phyloP scores from a whole-genome alignment of 2,113 vertebrate species.

The Hippocampus barbouri region DNA sequence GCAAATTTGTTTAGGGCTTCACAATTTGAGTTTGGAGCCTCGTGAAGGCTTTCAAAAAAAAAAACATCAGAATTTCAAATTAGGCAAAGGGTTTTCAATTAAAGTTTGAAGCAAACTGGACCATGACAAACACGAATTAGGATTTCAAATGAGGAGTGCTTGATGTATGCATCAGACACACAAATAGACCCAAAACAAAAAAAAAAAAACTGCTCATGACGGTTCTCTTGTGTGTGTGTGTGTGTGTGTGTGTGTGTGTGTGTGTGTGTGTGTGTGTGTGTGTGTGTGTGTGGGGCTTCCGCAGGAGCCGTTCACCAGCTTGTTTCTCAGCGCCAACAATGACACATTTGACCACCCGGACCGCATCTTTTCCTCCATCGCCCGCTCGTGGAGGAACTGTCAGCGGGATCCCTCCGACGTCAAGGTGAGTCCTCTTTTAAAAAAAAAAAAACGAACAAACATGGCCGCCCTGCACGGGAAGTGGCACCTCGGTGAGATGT shows the following conservation, averaged over 20 bases:
- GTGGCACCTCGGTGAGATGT: too few relatives aligned
- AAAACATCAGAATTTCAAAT: too few relatives aligned
- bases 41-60: too few relatives aligned
- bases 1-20: background rate
- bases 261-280: conserved; percentile 18
- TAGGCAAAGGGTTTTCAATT: background rate
- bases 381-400: conserved; percentile 91
- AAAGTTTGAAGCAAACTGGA: too few relatives aligned
- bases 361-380: conserved; percentile 86
- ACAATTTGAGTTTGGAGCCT: background rate
- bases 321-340: conserved; percentile 87
- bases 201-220: too few relatives aligned
- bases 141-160: too few relatives aligned
- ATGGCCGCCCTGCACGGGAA: too few relatives aligned
- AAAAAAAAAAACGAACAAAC: background rate
- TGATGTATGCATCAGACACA: too few relatives aligned
- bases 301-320: conserved; percentile 95
- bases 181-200: background rate
- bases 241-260: background rate
- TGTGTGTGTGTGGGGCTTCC: conserved; percentile 21
- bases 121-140: too few relatives aligned
- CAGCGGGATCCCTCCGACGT: conserved; percentile 95
- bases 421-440: conserved; percentile 77
- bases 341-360: conserved; percentile 93
- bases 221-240: background rate